Evolutionary conservation across 2,888 invertebrate species (phyloP), one percentile per base, ranked within the genome.

Genomic region (Antitype chi): DNA sequence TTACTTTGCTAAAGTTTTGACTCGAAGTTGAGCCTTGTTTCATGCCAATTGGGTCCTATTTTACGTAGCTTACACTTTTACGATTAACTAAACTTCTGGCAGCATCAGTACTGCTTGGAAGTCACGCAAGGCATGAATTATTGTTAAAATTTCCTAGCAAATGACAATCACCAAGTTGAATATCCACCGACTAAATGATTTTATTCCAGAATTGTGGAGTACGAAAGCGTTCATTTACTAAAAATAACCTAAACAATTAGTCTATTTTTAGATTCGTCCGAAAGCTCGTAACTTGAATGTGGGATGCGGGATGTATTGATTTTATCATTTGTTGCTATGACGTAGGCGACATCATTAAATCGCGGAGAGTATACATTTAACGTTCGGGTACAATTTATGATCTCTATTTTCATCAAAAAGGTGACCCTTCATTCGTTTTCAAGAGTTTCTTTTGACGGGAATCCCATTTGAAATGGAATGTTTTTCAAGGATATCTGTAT

Each of bases 41-140:
- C 66, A 71, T 71, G 74, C 57, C 74, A 80, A 75, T 86, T 81
- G 70, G 80, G 70, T 79, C 81, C 74, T 78, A 68, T 78, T 80
- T 71, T 76, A 69, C 52, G 60, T 47, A 60, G 53, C 67, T 66
- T 67, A 76, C 25, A 59, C 52, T 80, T 84, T 81, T 60, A 70
- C 49, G 78, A 72, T 72, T 68, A 84, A 57, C 53, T 63, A 38
- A 68, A 80, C 28, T 78, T 11, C 53, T 64, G 57, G 82, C 68
- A 77, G 43, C 57, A 59, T 69, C 79, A 69, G 64, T 64, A 57
- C 57, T 49, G 78, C 23, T 78, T 60, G 47, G 47, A 32, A 78
- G 64, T 80, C 79, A 80, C 84, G 59, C 80, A 60, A 80, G 23
- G 8, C 53, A 49, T 70, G 32, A 78, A 62, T 68, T 83, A 66